Conservation (phyloP, 30 jellyfish, hydroid and myxozoan species). For the Hydra vulgaris region DNA sequence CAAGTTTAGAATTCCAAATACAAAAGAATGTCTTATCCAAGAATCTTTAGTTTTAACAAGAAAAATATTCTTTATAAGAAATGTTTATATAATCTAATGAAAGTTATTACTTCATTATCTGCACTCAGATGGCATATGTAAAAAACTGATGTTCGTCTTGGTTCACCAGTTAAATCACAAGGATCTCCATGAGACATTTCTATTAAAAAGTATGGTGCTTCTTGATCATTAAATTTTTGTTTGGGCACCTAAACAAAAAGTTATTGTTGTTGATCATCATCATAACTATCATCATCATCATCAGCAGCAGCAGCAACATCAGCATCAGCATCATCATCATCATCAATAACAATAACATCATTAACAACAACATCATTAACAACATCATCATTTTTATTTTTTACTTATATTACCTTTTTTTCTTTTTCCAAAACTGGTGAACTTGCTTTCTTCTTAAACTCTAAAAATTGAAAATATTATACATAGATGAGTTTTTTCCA, state of each 20-base stretch:
- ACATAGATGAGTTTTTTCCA: no score
- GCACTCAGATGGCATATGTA: slow-evolving; percentile 76
- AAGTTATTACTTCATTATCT: slow-evolving; percentile 52
- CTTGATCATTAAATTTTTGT: slow-evolving; percentile 54
- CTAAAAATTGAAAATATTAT: no score
- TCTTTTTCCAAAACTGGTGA: neutral
- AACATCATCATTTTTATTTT: no score
- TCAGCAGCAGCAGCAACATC: no score
- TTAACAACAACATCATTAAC: no score
- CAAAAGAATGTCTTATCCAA: no score
- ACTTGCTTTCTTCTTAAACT: neutral
- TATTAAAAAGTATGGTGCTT: slow-evolving; percentile 53
- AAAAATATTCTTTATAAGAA: neutral
- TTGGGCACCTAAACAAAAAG: slow-evolving; percentile 34
- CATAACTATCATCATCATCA: no score
- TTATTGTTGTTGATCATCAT: no score
- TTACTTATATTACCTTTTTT: neutral
- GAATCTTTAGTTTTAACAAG: no score
- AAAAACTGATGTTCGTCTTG: slow-evolving; percentile 54
- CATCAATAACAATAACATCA: no score
- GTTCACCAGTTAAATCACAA: slow-evolving; percentile 69
- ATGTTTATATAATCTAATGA: neutral
- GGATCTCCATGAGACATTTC: slow-evolving; percentile 79
- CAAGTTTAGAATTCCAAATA: no score
- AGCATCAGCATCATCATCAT: no score